These are phyloP conservation scores for Tor tambroides DNA, from an alignment of 2,113 vertebrate species.

Conservation along the genomic window DNA sequence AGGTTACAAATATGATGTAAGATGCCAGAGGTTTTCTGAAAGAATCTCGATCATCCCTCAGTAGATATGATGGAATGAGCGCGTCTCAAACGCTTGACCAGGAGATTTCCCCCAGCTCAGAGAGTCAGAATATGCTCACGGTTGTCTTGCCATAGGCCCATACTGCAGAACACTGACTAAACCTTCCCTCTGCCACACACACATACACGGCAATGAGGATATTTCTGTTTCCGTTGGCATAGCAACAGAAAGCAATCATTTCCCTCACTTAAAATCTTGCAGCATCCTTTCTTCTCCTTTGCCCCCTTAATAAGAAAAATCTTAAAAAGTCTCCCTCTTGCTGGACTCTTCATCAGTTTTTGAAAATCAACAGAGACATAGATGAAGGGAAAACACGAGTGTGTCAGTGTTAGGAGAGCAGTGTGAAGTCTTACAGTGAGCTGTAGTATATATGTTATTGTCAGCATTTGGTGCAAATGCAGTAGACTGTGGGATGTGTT, in stretches of 20 bases:
- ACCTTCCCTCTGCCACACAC: constrained; percentile 26
- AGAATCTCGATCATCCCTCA: constrained; percentile 2
- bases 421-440: background rate
- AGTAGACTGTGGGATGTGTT: background rate
- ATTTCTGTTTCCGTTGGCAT: constrained; percentile 76
- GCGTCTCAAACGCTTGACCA: constrained; percentile 4
- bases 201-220: constrained; percentile 61
- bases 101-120: constrained; percentile 12
- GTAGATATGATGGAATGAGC: constrained; percentile 20
- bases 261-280: constrained; percentile 64
- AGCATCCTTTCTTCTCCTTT: constrained; percentile 53
- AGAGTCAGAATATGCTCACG: constrained; percentile 14
- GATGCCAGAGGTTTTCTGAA: background rate
- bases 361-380: constrained; percentile 13
- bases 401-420: background rate
- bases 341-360: constrained; percentile 35
- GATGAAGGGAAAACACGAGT: background rate
- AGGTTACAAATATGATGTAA: constrained; percentile 11
- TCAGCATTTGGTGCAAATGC: constrained; percentile 23
- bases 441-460: background rate
- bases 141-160: constrained; percentile 35
- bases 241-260: constrained; percentile 74
- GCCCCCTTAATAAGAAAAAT: constrained; percentile 51
- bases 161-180: constrained; percentile 32
- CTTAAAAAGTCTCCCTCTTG: background rate